A percentile compares a stretch with the other conserved stretches of the same genome.
These are phyloP conservation scores for Plotosus lineatus DNA, from an alignment of 2,113 vertebrate genomes.

Conservation along the genomic window DNA sequence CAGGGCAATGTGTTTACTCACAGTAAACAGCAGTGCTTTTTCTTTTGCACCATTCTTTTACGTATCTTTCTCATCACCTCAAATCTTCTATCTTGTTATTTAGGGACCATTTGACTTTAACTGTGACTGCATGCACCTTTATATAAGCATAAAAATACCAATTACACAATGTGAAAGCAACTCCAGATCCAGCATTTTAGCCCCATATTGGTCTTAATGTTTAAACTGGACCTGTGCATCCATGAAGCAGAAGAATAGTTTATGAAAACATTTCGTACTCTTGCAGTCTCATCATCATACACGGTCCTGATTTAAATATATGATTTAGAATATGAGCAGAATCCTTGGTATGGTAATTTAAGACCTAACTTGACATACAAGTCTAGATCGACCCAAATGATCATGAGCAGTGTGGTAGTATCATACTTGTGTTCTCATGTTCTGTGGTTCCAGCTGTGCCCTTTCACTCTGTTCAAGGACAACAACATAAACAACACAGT, in stretches of 20 bases:
- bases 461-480: background rate
- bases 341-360: slow-evolving; percentile 1
- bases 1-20: background rate
- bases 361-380: slow-evolving; percentile 5
- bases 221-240: background rate
- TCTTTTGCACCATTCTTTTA: background rate
- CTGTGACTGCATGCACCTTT: background rate
- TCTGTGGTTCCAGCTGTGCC: slow-evolving; percentile 8
- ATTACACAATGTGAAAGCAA: too few species aligned
- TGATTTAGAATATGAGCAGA: background rate
- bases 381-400: background rate
- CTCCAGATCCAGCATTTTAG: background rate
- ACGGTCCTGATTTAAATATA: background rate
- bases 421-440: background rate
- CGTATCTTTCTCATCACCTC: background rate
- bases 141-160: too few species aligned
- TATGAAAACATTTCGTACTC: background rate
- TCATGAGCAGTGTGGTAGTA: background rate
- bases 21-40: background rate
- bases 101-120: background rate
- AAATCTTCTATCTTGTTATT: too few species aligned
- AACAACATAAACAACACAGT: slow-evolving; percentile 22
- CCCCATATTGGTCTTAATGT: background rate
- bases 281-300: background rate
- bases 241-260: background rate